Conservation (phyloP, 2,113 vertebrate species). For the Plecotus auritus region DNA sequence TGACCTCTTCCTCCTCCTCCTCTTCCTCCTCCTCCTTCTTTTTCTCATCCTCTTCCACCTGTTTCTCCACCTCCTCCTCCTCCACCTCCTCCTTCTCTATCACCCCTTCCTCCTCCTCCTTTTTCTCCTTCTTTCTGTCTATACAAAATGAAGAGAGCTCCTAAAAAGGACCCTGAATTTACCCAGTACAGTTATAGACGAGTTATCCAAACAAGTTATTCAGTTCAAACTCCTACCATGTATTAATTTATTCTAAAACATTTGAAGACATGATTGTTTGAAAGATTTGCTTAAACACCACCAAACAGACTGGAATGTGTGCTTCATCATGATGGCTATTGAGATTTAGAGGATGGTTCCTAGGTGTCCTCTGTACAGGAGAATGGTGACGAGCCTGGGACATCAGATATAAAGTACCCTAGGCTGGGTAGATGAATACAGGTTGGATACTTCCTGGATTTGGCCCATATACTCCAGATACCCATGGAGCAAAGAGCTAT, state of each 20-base stretch:
- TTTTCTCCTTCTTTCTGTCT: background rate
- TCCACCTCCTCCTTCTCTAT: background rate
- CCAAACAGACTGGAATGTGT: background rate
- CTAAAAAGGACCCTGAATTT: background rate
- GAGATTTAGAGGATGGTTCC: background rate
- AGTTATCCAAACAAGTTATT: background rate
- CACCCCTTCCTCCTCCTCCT: background rate
- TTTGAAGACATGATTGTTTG: background rate
- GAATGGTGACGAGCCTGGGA: background rate
- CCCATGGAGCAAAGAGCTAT: background rate
- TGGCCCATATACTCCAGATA: background rate
- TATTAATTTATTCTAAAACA: constrained; percentile 30
- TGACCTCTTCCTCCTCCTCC: background rate
- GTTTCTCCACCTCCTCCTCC: too few relatives aligned
- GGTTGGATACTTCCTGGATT: background rate
- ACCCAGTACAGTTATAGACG: background rate
- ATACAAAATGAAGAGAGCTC: background rate
- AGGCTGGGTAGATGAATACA: background rate
- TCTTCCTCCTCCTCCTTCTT: background rate
- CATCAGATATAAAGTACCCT: background rate
- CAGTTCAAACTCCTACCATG: background rate
- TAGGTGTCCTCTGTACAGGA: background rate
- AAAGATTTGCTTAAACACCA: background rate
- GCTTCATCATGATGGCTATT: background rate
- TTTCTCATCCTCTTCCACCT: too few relatives aligned